These are phyloP conservation scores for Triops cancriformis DNA, from an alignment of 1,140 invertebrate species.

Conservation along the genomic window DNA sequence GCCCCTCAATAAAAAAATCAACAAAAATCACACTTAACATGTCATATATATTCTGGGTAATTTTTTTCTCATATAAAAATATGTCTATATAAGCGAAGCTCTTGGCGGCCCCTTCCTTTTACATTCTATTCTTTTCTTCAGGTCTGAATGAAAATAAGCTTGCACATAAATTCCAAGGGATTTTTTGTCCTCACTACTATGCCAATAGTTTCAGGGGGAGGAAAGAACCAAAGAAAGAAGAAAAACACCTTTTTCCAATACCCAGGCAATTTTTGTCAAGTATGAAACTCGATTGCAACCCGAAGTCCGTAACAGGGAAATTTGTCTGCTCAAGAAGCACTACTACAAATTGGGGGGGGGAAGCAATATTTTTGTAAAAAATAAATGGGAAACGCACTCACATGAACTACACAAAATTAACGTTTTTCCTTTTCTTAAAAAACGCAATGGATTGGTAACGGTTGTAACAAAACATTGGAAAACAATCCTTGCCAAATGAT, in stretches of 20 bases:
- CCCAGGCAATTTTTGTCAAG: too few relatives aligned
- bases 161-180: too few relatives aligned
- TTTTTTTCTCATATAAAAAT: constrained; percentile 12
- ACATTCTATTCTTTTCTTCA: neutral
- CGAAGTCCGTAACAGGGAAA: too few relatives aligned
- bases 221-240: too few relatives aligned
- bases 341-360: too few relatives aligned
- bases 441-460: neutral
- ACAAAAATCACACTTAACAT: neutral
- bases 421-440: neutral
- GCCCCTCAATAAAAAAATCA: neutral
- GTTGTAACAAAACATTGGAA: constrained; percentile 1
- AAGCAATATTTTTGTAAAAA: neutral
- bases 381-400: neutral
- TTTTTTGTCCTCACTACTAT: too few relatives aligned
- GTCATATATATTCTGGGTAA: constrained; percentile 10
- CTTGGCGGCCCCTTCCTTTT: neutral
- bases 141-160: neutral
- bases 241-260: too few relatives aligned
- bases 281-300: too few relatives aligned
- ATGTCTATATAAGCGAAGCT: constrained; percentile 14
- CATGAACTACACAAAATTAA: neutral
- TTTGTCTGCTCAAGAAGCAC: too few relatives aligned
- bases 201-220: too few relatives aligned
- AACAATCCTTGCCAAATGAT: constrained; percentile 4